Evolutionary conservation across 2,888 invertebrate species (phyloP).

Genomic region (Clanis bilineata): DNA sequence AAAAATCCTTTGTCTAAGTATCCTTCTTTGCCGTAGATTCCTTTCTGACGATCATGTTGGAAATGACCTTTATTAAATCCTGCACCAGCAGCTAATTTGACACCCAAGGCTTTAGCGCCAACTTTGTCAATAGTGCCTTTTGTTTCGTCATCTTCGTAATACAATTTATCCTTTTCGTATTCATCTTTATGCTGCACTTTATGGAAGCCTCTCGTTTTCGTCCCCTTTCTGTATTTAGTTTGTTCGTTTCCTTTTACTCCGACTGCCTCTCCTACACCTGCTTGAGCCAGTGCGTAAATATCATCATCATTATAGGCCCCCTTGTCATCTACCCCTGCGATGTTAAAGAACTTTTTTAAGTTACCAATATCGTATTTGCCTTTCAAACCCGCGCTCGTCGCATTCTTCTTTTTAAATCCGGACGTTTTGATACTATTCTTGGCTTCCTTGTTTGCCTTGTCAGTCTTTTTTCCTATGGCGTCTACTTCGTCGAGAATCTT

Average conservation of each 20-base stretch:
- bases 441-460: conserved; percentile 26
- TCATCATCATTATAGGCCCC: conserved; percentile 63
- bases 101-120: conserved; percentile 73
- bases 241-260: conserved; percentile 68
- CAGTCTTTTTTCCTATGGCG: conserved; percentile 22
- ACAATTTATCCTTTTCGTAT: conserved; percentile 82
- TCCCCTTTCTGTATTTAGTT: conserved; percentile 78
- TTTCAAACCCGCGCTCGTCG: conserved; percentile 49
- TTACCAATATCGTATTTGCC: conserved; percentile 54
- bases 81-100: conserved; percentile 67
- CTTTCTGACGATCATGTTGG: conserved; percentile 68
- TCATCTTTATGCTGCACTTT: conserved; percentile 83
- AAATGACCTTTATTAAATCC: conserved; percentile 61
- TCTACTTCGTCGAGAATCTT: conserved; percentile 48
- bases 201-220: conserved; percentile 82
- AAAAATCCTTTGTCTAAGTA: conserved; percentile 75
- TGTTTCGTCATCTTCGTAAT: conserved; percentile 81
- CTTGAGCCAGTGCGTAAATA: conserved; percentile 63
- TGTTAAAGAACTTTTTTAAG: conserved; percentile 58
- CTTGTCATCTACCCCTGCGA: conserved; percentile 50
- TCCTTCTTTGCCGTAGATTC: conserved; percentile 71
- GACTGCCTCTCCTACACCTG: conserved; percentile 58
- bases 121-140: conserved; percentile 75
- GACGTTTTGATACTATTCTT: conserved; percentile 42
- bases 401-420: conserved; percentile 57